Percentiles rank a stretch among this genome's conserved stretches.
These are phyloP conservation scores for Cinara cedri DNA, from an alignment of 2,888 invertebrate species.

Conservation along the genomic window DNA sequence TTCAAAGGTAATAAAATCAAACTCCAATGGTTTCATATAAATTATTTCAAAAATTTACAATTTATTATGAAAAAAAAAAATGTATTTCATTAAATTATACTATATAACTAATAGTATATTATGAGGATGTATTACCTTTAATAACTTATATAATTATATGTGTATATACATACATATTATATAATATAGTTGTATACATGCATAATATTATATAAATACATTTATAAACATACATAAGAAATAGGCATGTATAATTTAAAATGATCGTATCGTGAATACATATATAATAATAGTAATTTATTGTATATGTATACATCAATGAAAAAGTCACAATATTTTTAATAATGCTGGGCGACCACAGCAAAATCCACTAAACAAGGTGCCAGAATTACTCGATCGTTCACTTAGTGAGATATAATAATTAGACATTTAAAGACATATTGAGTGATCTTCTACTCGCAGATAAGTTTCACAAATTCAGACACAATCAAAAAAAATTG, in stretches of 20 bases:
- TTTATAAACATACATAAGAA: slow-evolving; percentile 47
- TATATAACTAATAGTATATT: slow-evolving; percentile 56
- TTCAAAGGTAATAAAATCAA: background rate
- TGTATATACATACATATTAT: slow-evolving; percentile 19
- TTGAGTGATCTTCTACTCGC: slow-evolving; percentile 56
- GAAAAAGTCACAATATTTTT: slow-evolving; percentile 49
- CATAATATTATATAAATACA: slow-evolving; percentile 35
- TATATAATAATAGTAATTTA: background rate
- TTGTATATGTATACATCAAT: slow-evolving; percentile 49
- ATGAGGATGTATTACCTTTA: slow-evolving; percentile 50
- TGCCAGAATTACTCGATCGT: slow-evolving; percentile 50
- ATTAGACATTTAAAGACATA: slow-evolving; percentile 52
- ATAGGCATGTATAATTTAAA: slow-evolving; percentile 52
- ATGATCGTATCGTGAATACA: slow-evolving; percentile 30
- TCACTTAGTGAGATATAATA: slow-evolving; percentile 53
- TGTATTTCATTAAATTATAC: slow-evolving; percentile 55
- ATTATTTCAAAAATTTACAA: slow-evolving; percentile 55
- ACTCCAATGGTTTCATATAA: slow-evolving; percentile 11
- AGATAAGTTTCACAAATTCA: slow-evolving; percentile 51
- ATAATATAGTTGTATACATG: slow-evolving; percentile 27
- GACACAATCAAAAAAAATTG: slow-evolving; percentile 23
- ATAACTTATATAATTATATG: slow-evolving; percentile 42
- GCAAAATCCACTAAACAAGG: slow-evolving; percentile 46
- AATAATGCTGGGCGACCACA: slow-evolving; percentile 45
- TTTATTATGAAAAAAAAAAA: slow-evolving; percentile 56